These are phyloP conservation scores for Ypsolopha scabrella DNA, from an alignment of 2,888 invertebrate species.

Conservation along the genomic window DNA sequence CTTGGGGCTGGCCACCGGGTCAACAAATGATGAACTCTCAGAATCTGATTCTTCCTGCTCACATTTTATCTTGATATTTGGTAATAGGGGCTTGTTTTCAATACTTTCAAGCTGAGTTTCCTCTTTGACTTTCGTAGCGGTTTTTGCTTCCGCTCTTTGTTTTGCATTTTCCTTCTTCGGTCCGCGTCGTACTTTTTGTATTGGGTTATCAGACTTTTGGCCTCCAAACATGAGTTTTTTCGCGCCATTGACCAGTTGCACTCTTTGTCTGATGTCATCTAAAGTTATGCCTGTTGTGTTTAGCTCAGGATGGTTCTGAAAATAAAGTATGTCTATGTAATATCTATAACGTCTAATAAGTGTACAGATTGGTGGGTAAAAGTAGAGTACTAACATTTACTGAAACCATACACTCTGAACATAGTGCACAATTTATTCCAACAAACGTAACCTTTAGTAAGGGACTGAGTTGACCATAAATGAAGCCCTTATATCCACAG, in stretches of 20 bases:
- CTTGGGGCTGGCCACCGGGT: conserved; percentile 52
- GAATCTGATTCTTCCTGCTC: conserved; percentile 55
- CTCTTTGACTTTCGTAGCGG: conserved; percentile 41
- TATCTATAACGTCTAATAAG: no score
- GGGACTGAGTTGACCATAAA: no score
- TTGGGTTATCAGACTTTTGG: conserved; percentile 27
- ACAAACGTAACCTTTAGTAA: no score
- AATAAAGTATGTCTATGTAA: no score
- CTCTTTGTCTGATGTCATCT: conserved; percentile 71
- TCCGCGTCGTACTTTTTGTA: conserved; percentile 40
- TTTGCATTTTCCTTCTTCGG: conserved; percentile 43
- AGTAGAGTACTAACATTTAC: no score
- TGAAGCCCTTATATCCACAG: no score
- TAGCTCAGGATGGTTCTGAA: conserved; percentile 79
- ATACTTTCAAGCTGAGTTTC: conserved; percentile 29
- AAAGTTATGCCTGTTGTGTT: conserved; percentile 82
- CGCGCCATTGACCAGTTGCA: conserved; percentile 58
- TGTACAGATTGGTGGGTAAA: no score
- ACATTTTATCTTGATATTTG: conserved; percentile 57
- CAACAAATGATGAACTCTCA: conserved; percentile 60
- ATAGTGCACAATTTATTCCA: no score
- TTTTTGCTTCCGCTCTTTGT: conserved; percentile 27
- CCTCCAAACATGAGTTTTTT: conserved; percentile 61
- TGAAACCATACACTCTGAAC: no score
- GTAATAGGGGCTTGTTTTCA: conserved; percentile 44